These are phyloP conservation scores for Terebella lapidaria DNA, from an alignment of 2,888 invertebrate genomes.

Conservation along the genomic window DNA sequence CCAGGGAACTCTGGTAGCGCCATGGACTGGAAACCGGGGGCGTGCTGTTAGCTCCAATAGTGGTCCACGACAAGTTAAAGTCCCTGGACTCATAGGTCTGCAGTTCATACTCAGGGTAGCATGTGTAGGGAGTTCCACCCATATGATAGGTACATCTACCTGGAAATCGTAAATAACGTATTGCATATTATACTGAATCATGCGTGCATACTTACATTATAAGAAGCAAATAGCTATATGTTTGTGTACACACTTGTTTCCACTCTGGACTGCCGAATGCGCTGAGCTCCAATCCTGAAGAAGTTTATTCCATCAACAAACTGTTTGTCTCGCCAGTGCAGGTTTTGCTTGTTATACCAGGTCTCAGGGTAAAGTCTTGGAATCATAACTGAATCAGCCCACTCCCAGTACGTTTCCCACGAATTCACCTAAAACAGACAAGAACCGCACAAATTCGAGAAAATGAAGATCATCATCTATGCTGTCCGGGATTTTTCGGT, in stretches of 20 bases:
- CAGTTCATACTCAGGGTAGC: constrained; percentile 7
- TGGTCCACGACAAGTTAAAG: neutral
- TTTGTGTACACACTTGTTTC: constrained; percentile 25
- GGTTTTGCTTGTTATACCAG: constrained; percentile 21
- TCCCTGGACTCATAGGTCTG: constrained; percentile 1
- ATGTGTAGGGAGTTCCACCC: too few relatives aligned
- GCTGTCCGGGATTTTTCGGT: too few relatives aligned
- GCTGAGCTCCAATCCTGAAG: constrained; percentile 34
- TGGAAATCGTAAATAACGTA: too few relatives aligned
- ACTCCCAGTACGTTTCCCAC: constrained; percentile 28
- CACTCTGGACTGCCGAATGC: constrained; percentile 35
- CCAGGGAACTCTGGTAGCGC: constrained; percentile 11
- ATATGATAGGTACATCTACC: too few relatives aligned
- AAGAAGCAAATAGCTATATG: too few relatives aligned
- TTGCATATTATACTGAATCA: too few relatives aligned
- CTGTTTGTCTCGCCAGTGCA: constrained; percentile 17
- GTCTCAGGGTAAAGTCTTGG: constrained; percentile 28
- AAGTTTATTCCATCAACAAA: constrained; percentile 29
- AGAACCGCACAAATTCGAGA: neutral
- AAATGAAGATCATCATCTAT: too few relatives aligned
- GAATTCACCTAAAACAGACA: constrained; percentile 20
- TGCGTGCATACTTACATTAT: too few relatives aligned
- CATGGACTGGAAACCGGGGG: constrained; percentile 3
- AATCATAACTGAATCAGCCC: constrained; percentile 28
- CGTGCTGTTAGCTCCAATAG: neutral